phyloP scores from a whole-genome alignment of 2,113 vertebrate genomes.

The Nyctibius bracteatus region DNA sequence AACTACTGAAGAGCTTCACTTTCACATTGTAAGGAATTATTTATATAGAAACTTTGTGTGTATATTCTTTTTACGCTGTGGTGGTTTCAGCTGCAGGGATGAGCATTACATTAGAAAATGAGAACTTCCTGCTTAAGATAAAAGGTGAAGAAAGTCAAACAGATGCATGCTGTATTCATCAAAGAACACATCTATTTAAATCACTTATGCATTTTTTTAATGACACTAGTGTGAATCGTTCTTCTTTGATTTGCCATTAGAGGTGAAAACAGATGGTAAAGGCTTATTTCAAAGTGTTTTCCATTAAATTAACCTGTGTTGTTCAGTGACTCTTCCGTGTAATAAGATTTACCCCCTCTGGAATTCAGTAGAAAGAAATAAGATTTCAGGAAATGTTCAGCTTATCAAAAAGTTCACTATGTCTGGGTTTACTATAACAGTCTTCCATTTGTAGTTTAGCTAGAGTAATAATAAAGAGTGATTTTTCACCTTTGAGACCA shows the following conservation, averaged over 20 bases:
- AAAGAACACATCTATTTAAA: conserved; percentile 56
- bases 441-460: conserved; percentile 19
- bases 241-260: conserved; percentile 54
- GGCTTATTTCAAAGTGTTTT: conserved; percentile 46
- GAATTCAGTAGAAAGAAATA: conserved; percentile 52
- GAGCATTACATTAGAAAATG: background rate
- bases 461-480: conserved; percentile 43
- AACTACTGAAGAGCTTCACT: background rate
- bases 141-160: conserved; percentile 29
- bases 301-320: conserved; percentile 63
- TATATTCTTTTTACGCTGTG: background rate
- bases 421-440: background rate
- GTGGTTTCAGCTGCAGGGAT: background rate
- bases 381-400: conserved; percentile 37
- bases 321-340: conserved; percentile 43
- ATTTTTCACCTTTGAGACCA: conserved; percentile 59
- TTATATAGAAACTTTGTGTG: background rate
- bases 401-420: conserved; percentile 21
- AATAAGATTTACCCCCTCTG: conserved; percentile 60
- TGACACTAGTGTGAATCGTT: conserved; percentile 40
- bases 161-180: conserved; percentile 33
- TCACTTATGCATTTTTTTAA: conserved; percentile 48
- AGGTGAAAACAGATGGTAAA: conserved; percentile 66
- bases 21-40: background rate
- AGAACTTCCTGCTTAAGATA: conserved; percentile 10